Percentiles rank a stretch among this genome's conserved stretches.
These are phyloP conservation scores for Melikaiella ostensackeni DNA, from an alignment of 2,888 invertebrate species.

Conservation along the genomic window DNA sequence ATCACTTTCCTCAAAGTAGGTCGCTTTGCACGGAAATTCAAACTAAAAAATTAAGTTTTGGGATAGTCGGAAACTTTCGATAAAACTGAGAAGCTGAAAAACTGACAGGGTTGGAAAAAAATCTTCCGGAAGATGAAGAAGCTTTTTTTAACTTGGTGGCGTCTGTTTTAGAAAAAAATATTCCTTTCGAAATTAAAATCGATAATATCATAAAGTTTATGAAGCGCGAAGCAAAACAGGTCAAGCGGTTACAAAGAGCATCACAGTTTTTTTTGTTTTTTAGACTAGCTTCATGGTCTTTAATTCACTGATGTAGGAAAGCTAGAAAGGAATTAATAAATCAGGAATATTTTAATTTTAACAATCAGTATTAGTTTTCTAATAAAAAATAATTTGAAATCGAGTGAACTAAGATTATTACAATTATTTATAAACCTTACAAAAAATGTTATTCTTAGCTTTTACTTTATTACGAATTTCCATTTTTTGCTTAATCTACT, in stretches of 20 bases:
- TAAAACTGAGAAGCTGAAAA: neutral
- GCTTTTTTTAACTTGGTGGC: neutral
- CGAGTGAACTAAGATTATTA: neutral
- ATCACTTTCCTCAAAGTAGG: slow-evolving; percentile 47
- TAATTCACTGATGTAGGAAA: neutral
- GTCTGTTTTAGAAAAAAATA: neutral
- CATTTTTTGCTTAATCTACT: slow-evolving; percentile 1
- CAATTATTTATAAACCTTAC: neutral
- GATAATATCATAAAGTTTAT: neutral
- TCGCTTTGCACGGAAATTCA: neutral
- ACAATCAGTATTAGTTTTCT: neutral
- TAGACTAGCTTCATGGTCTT: neutral
- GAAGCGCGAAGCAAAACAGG: neutral
- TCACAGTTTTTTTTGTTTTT: neutral
- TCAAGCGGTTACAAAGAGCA: neutral
- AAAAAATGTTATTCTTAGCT: neutral
- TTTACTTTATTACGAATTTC: neutral
- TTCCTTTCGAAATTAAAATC: slow-evolving; percentile 6
- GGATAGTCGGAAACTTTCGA: neutral
- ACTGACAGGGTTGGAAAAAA: neutral
- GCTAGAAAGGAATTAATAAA: neutral
- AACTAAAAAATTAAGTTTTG: neutral
- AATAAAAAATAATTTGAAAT: neutral
- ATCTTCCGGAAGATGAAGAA: neutral
- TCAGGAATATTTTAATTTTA: neutral